A percentile compares a stretch with the other conserved stretches of the same genome.
These are phyloP conservation scores for Actinostola sp. DNA, from an alignment of 92 coral and sea anemone species.

Conservation along the genomic window DNA sequence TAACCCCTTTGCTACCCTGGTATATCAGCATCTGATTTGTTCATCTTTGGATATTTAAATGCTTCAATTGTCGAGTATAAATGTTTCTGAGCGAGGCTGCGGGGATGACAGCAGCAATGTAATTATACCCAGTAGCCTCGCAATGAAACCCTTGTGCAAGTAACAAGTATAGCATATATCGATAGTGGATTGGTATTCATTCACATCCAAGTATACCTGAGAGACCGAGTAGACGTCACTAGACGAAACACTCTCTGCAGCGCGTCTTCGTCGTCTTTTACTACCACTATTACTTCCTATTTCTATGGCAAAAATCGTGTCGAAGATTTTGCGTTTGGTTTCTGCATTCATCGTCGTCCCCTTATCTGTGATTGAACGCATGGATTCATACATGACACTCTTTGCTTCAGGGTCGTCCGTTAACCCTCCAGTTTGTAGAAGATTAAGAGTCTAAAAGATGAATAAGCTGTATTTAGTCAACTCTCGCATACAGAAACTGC, in stretches of 20 bases:
- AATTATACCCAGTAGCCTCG: no score
- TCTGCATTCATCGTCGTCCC: conserved; percentile 29
- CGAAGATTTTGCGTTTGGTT: conserved; percentile 8
- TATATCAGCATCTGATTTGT: no score
- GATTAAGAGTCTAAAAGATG: conserved; percentile 23
- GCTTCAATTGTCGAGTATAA: no score
- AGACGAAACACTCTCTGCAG: neutral
- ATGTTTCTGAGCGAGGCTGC: no score
- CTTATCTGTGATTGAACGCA: conserved; percentile 34
- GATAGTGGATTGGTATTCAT: no score
- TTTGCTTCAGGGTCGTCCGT: conserved; percentile 40
- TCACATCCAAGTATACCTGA: no score
- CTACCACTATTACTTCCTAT: neutral
- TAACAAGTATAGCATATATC: no score
- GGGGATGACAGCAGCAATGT: no score
- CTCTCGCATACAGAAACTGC: no score
- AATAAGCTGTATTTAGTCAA: neutral
- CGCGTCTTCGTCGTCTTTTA: conserved; percentile 45
- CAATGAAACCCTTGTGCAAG: no score
- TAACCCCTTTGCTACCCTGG: no score
- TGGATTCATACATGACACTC: conserved; percentile 17
- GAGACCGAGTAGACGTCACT: conserved; percentile 34
- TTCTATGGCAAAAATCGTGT: conserved; percentile 23
- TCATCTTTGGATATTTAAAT: no score
- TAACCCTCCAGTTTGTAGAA: conserved; percentile 41